Percentiles rank a stretch among this genome's conserved stretches.
phyloP scores from a whole-genome alignment of 1,140 invertebrate species.

The honey bee (Apis mellifera) region DNA sequence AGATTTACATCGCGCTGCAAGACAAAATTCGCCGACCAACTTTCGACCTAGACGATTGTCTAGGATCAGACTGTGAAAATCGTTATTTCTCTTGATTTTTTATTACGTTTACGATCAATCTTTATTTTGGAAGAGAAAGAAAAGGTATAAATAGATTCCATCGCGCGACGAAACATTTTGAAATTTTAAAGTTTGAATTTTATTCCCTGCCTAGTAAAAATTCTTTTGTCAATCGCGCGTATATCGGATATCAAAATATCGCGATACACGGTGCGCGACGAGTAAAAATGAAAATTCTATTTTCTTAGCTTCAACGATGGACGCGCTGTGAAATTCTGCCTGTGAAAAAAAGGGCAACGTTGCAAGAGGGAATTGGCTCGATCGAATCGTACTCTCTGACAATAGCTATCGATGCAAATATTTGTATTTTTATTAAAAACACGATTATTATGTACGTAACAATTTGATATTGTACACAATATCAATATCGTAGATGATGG shows the following conservation, averaged over 20 bases:
- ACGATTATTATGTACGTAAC: no score
- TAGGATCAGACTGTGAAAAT: neutral
- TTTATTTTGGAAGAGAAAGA: no score
- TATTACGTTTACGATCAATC: no score
- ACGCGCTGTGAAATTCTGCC: constrained; percentile 36
- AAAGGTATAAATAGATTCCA: no score
- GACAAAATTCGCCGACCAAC: constrained; percentile 22
- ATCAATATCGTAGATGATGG: no score
- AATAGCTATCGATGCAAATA: neutral
- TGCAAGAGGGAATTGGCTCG: neutral
- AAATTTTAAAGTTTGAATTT: no score
- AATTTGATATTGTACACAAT: no score
- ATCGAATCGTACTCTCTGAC: constrained; percentile 3
- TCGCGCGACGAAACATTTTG: no score
- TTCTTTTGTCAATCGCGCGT: neutral
- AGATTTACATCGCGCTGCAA: constrained; percentile 15
- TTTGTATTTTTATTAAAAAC: neutral
- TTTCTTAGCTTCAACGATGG: constrained; percentile 34
- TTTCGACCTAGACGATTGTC: constrained; percentile 19
- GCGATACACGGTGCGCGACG: neutral
- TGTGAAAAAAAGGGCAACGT: constrained; percentile 40
- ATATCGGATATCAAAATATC: neutral
- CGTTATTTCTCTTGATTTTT: neutral
- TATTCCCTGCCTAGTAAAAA: no score
- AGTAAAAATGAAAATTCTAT: constrained; percentile 57